Conservation (phyloP, 2,888 invertebrate genomes). For the Meteorus colon region DNA sequence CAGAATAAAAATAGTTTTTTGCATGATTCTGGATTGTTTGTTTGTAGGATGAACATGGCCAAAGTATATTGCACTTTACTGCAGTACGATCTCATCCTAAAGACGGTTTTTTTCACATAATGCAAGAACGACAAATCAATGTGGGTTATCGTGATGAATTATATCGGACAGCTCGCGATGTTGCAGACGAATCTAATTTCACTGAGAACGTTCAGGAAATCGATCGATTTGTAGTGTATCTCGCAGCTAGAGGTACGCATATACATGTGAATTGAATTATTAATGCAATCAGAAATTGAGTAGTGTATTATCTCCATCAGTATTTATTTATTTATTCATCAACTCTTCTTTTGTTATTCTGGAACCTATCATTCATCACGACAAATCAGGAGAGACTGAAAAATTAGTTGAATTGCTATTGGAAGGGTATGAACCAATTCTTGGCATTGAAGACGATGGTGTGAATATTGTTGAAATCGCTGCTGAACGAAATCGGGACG, state of each 20-base stretch:
- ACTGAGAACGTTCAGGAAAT: conserved; percentile 87
- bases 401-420: conserved; percentile 81
- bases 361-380: not conserved
- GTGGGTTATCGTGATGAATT: conserved; percentile 88
- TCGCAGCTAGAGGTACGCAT: conserved; percentile 83
- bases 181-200: conserved; percentile 86
- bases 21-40: conserved; percentile 15
- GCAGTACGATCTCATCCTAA: conserved; percentile 87
- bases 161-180: conserved; percentile 91
- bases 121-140: conserved; percentile 87
- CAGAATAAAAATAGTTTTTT: not conserved
- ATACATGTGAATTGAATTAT: not conserved
- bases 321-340: not conserved
- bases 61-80: conserved; percentile 92
- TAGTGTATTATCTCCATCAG: too few relatives aligned
- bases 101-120: conserved; percentile 85
- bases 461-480: conserved; percentile 82
- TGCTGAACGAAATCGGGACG: conserved; percentile 79
- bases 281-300: not conserved
- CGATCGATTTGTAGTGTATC: conserved; percentile 85
- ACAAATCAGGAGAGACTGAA: conserved; percentile 77
- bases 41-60: conserved; percentile 89
- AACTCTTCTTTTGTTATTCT: too few relatives aligned
- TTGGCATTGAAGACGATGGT: conserved; percentile 84
- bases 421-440: conserved; percentile 91